These are phyloP conservation scores for Phyllostomus discolor DNA, from an alignment of 2,113 vertebrate genomes.

Conservation along the genomic window DNA sequence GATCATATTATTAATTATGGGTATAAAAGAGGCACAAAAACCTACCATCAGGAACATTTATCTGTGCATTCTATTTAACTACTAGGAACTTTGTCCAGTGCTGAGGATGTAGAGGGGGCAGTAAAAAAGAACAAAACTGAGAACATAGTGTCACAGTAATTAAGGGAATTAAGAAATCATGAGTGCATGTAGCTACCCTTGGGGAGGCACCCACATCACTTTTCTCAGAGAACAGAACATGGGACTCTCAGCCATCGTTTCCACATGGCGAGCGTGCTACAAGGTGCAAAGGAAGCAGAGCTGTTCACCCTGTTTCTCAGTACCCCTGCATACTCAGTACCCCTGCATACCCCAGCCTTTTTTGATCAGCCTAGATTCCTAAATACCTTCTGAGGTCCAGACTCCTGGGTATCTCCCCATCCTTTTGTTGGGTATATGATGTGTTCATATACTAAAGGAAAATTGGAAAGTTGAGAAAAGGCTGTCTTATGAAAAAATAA, in stretches of 20 bases:
- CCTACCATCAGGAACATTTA: neutral
- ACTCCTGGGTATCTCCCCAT: neutral
- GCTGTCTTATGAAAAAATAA: neutral
- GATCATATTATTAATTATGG: neutral
- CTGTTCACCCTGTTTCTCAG: neutral
- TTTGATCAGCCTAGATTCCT: neutral
- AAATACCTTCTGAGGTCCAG: neutral
- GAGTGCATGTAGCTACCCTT: neutral
- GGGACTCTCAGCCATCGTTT: neutral
- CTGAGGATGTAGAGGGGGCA: no score
- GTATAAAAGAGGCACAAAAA: neutral
- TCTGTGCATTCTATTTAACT: neutral
- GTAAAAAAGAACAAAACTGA: neutral
- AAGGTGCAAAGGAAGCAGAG: neutral
- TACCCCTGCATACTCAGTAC: neutral
- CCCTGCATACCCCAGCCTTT: neutral
- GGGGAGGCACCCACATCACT: neutral
- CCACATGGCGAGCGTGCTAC: fast-evolving
- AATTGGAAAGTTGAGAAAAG: neutral
- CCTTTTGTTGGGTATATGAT: neutral
- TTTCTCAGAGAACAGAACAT: neutral
- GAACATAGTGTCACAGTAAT: neutral
- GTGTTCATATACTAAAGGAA: neutral
- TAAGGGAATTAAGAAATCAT: neutral
- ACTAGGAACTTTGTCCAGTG: neutral